These are phyloP conservation scores for Amblyjoppa fuscipennis DNA, from an alignment of 2,888 invertebrate genomes.

Conservation along the genomic window DNA sequence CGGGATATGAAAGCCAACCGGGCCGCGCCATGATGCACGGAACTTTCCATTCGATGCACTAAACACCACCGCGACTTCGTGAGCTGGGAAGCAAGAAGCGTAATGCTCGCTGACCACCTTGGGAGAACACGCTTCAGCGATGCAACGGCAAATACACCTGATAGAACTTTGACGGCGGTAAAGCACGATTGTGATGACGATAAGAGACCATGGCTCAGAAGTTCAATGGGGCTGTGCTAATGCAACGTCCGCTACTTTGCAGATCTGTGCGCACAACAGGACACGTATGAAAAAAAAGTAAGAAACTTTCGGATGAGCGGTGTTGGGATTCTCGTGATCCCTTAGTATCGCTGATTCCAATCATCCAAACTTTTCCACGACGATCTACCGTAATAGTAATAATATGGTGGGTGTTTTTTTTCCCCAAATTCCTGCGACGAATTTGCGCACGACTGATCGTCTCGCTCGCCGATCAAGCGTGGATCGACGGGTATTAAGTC, in stretches of 20 bases:
- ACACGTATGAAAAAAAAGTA: not conserved
- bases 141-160: constrained; percentile 39
- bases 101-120: constrained; percentile 41
- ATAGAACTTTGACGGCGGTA: constrained; percentile 55
- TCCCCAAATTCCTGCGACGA: constrained; percentile 20
- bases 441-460: constrained; percentile 12
- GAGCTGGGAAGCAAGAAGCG: constrained; percentile 59
- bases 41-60: constrained; percentile 53
- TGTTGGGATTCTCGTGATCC: constrained; percentile 28
- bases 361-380: constrained; percentile 29
- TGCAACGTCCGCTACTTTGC: constrained; percentile 15
- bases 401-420: constrained; percentile 49
- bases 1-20: constrained; percentile 45
- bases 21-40: constrained; percentile 19
- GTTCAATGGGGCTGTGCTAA: constrained; percentile 57
- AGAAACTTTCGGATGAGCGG: constrained; percentile 23
- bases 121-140: constrained; percentile 25
- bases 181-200: constrained; percentile 44
- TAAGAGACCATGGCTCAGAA: constrained; percentile 21
- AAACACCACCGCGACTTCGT: constrained; percentile 47
- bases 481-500: constrained; percentile 77
- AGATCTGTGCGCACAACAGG: constrained; percentile 6
- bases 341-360: constrained; percentile 21
- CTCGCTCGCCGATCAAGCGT: not conserved
- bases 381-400: not conserved